A percentile compares a stretch with the other conserved stretches of the same genome.
These are phyloP conservation scores for Dissostichus mawsoni DNA, from an alignment of 2,113 vertebrate genomes.

Conservation along the genomic window DNA sequence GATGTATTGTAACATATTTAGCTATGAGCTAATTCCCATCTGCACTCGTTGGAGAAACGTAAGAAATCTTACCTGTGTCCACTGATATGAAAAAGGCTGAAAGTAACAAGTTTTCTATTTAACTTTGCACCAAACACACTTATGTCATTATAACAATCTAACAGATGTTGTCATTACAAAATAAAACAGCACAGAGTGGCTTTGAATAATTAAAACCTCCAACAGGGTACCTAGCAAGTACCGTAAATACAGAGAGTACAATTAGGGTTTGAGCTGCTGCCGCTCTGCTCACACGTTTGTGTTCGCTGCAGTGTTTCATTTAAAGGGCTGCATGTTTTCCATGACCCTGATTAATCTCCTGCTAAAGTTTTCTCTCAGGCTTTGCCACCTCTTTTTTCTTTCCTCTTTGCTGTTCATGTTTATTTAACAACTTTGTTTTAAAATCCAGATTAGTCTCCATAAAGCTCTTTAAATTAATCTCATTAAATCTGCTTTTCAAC, in stretches of 20 bases:
- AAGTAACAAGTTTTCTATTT: slow-evolving; percentile 15
- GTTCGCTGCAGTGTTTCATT: slow-evolving; percentile 14
- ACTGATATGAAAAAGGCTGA: background rate
- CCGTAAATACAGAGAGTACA: background rate
- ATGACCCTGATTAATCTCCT: slow-evolving; percentile 39
- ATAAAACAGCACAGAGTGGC: background rate
- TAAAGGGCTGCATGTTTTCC: slow-evolving; percentile 11
- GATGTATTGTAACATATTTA: background rate
- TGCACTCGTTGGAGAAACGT: background rate
- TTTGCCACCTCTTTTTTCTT: slow-evolving; percentile 44
- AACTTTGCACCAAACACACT: background rate
- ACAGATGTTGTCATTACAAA: slow-evolving; percentile 24
- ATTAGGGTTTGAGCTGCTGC: slow-evolving; percentile 17
- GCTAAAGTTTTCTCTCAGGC: slow-evolving; percentile 24
- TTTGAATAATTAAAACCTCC: slow-evolving; percentile 4
- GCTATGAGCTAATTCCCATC: background rate
- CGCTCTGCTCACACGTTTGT: slow-evolving; percentile 1
- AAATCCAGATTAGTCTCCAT: slow-evolving; percentile 69
- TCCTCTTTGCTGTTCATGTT: slow-evolving; percentile 52
- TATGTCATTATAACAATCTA: background rate
- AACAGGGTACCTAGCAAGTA: background rate
- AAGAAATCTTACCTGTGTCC: background rate
- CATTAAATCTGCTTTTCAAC: slow-evolving; percentile 61
- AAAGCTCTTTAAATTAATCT: slow-evolving; percentile 74
- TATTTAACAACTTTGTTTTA: slow-evolving; percentile 58